phyloP scores from a whole-genome alignment of 1,140 invertebrate genomes.

The Piezodorus guildinii region DNA sequence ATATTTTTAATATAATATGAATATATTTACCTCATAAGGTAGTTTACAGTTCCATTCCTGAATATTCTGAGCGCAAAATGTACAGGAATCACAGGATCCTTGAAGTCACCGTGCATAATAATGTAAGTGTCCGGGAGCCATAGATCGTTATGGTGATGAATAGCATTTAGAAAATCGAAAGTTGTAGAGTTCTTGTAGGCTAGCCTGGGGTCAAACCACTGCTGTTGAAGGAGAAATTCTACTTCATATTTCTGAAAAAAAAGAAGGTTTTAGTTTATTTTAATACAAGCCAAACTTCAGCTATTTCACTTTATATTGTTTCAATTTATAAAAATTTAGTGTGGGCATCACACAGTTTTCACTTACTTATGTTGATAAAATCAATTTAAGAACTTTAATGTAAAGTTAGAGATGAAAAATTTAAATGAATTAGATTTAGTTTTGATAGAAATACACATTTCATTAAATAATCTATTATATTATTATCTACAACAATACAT shows the following conservation, averaged over 20 bases:
- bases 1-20: neutral
- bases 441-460: too few species aligned
- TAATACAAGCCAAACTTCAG: too few species aligned
- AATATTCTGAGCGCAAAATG: slow-evolving; percentile 82
- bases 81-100: slow-evolving; percentile 78
- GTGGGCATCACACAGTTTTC: too few species aligned
- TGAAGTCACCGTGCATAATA: slow-evolving; percentile 90
- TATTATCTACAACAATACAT: too few species aligned
- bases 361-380: too few species aligned
- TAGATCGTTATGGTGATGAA: slow-evolving; percentile 77
- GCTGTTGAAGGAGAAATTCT: slow-evolving; percentile 80
- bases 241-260: slow-evolving; percentile 79
- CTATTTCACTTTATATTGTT: too few species aligned
- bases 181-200: slow-evolving; percentile 72
- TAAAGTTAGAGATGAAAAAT: too few species aligned
- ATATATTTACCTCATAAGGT: slow-evolving; percentile 65
- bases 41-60: slow-evolving; percentile 83
- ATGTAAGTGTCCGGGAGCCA: slow-evolving; percentile 90
- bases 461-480: too few species aligned
- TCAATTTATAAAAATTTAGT: too few species aligned
- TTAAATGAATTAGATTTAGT: too few species aligned
- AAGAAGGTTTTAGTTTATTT: slow-evolving; percentile 26
- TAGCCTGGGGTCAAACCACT: slow-evolving; percentile 79
- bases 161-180: slow-evolving; percentile 77
- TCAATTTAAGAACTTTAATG: too few species aligned